Percentiles rank a stretch among this genome's conserved stretches.
Evolutionary conservation across 1,140 invertebrate genomes (phyloP).

Genomic region (Polypedilum pembai): DNA sequence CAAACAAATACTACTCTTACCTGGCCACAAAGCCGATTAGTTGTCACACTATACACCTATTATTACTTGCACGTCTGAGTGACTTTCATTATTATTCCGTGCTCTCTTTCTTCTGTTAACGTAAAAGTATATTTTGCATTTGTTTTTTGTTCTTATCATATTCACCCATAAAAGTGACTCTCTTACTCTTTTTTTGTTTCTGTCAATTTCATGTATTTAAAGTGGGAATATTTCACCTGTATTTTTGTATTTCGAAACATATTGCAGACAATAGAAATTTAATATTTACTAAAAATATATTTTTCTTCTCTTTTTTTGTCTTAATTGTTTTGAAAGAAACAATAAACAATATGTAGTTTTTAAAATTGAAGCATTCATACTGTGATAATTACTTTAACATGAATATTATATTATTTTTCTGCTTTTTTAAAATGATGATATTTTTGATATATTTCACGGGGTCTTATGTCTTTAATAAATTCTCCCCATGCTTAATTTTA

Average conservation of each 20-base stretch:
- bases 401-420: too few species aligned
- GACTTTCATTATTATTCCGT: constrained; percentile 7
- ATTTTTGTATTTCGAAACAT: constrained; percentile 3
- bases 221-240: neutral
- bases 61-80: constrained; percentile 5
- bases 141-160: neutral
- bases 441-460: too few species aligned
- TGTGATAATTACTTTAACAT: too few species aligned
- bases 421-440: too few species aligned
- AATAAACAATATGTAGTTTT: too few species aligned
- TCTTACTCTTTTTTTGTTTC: neutral
- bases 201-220: neutral
- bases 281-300: neutral
- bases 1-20: neutral
- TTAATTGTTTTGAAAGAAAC: too few species aligned
- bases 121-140: neutral
- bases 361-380: too few species aligned
- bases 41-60: constrained; percentile 12
- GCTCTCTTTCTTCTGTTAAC: neutral
- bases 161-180: neutral
- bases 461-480: too few species aligned
- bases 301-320: too few species aligned
- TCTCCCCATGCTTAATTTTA: too few species aligned
- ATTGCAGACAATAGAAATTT: constrained; percentile 18
- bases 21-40: constrained; percentile 9